phyloP scores from a whole-genome alignment of 2,888 invertebrate species.

The Lithophane leautieri region DNA sequence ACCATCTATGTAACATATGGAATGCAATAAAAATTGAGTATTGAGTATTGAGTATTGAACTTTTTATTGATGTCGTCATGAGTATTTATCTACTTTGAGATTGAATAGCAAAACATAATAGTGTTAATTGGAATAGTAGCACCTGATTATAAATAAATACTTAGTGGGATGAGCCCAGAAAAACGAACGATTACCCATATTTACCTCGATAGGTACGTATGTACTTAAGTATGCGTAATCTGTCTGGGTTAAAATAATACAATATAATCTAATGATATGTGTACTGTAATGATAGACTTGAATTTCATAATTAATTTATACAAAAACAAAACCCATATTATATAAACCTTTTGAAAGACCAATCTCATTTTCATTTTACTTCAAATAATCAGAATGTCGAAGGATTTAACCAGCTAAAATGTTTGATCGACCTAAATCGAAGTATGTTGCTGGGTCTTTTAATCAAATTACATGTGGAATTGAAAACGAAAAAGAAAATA shows the following conservation, averaged over 20 bases:
- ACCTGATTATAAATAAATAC: constrained; percentile 1
- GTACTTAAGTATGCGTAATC: neutral
- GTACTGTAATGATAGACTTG: no score
- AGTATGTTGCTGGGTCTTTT: constrained; percentile 41
- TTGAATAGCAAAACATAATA: no score
- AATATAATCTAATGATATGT: neutral
- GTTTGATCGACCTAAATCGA: constrained; percentile 43
- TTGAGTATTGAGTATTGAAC: no score
- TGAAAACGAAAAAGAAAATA: constrained; percentile 65
- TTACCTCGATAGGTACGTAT: neutral
- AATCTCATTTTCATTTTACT: constrained; percentile 39
- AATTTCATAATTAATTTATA: neutral
- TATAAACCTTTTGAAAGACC: constrained; percentile 16
- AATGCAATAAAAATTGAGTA: no score
- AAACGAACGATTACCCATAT: neutral
- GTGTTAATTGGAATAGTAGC: neutral
- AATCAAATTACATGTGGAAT: constrained; percentile 62
- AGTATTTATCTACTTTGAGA: neutral
- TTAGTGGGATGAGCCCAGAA: neutral
- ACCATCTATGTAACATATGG: no score
- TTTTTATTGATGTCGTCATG: neutral
- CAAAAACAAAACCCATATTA: constrained; percentile 18
- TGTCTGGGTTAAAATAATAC: neutral
- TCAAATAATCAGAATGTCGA: constrained; percentile 54
- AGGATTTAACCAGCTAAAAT: constrained; percentile 48